Conservation (phyloP, 2,797 vertebrate species). For the Enteromius trimaculatus region DNA sequence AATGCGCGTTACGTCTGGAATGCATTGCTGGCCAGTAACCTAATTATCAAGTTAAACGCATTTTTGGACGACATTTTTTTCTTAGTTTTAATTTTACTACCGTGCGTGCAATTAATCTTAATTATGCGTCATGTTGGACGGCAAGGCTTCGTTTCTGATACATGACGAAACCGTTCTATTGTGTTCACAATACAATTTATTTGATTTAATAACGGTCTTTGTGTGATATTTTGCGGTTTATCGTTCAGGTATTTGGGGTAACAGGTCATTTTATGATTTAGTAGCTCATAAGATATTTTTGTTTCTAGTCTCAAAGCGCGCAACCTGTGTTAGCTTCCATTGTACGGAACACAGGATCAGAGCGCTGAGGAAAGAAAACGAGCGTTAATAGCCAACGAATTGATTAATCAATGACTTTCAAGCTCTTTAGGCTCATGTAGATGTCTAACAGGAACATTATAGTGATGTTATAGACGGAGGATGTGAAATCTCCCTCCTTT, state of each 20-base stretch:
- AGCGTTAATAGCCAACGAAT: constrained; percentile 1
- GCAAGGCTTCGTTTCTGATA: neutral
- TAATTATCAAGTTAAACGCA: neutral
- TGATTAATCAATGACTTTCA: constrained; percentile 15
- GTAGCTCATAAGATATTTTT: neutral
- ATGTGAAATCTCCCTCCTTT: constrained; percentile 61
- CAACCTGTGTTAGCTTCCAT: constrained; percentile 7
- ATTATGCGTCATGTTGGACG: constrained; percentile 20
- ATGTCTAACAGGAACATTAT: constrained; percentile 9
- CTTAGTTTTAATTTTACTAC: neutral
- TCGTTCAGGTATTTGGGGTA: neutral
- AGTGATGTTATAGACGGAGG: constrained; percentile 69
- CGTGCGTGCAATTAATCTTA: neutral
- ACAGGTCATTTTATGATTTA: neutral
- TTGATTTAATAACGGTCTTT: neutral
- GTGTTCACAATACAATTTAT: neutral
- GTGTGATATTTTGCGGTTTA: neutral
- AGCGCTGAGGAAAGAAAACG: neutral
- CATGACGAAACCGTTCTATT: neutral
- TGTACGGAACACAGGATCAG: neutral
- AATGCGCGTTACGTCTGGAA: neutral
- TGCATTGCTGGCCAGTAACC: neutral
- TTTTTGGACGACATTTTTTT: neutral
- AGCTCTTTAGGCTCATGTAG: neutral
- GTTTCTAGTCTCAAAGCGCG: neutral